These are phyloP conservation scores for Gisinianus flammeolus DNA, from an alignment of 2,888 invertebrate genomes.

Conservation along the genomic window DNA sequence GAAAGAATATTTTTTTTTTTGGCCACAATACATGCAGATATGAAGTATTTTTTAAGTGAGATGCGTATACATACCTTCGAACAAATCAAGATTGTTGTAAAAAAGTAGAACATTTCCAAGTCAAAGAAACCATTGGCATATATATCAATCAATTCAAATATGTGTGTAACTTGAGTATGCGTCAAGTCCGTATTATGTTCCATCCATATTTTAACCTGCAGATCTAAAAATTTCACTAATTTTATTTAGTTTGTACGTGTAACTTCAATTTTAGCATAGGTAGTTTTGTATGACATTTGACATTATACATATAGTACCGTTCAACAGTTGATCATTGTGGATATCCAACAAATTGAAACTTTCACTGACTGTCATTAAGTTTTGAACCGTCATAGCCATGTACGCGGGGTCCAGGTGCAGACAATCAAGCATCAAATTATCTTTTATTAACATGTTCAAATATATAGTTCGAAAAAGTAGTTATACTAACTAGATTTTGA, in stretches of 20 bases:
- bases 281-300: neutral
- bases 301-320: neutral
- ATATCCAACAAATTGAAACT: constrained; percentile 26
- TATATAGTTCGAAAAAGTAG: too few relatives aligned
- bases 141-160: constrained; percentile 31
- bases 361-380: constrained; percentile 28
- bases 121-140: constrained; percentile 32
- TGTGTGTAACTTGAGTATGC: neutral
- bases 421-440: neutral
- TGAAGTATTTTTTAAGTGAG: neutral
- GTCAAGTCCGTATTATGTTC: constrained; percentile 25
- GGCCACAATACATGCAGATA: neutral
- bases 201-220: constrained; percentile 29
- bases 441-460: too few relatives aligned
- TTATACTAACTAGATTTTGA: too few relatives aligned
- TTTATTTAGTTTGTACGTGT: neutral
- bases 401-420: constrained; percentile 25
- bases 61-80: constrained; percentile 4
- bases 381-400: constrained; percentile 25
- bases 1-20: neutral
- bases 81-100: constrained; percentile 10
- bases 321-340: constrained; percentile 20
- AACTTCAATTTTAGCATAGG: neutral
- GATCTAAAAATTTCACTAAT: constrained; percentile 14
- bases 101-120: constrained; percentile 33